phyloP scores from a whole-genome alignment of 2,888 invertebrate genomes.

The Poecilus cupreus region DNA sequence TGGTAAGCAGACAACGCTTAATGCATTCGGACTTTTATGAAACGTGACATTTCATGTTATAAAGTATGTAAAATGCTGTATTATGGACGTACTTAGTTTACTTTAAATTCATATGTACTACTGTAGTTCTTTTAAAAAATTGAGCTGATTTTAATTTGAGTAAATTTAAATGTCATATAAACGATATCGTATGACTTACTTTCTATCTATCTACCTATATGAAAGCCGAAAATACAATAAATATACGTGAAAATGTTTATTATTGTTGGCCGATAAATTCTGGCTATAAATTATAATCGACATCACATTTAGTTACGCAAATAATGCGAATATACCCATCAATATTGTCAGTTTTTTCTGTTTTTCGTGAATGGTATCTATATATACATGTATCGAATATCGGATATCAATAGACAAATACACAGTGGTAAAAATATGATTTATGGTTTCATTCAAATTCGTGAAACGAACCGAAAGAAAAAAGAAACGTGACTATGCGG shows the following conservation, averaged over 20 bases:
- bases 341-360: neutral
- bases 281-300: neutral
- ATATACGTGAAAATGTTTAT: neutral
- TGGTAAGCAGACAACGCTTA: too few species aligned
- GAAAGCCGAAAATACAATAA: neutral
- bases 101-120: too few species aligned
- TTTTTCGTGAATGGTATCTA: slow-evolving; percentile 5
- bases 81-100: too few species aligned
- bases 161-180: too few species aligned
- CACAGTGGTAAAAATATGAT: slow-evolving; percentile 9
- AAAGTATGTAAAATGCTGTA: too few species aligned
- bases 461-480: neutral
- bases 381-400: neutral
- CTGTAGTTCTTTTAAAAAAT: too few species aligned
- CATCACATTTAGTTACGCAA: slow-evolving; percentile 4
- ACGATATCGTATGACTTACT: too few species aligned
- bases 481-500: neutral
- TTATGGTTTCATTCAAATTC: slow-evolving; percentile 10
- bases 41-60: too few species aligned
- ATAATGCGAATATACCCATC: neutral
- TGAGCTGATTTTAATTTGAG: too few species aligned
- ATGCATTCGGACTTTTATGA: too few species aligned
- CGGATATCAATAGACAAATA: slow-evolving; percentile 1
- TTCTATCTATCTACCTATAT: too few species aligned
- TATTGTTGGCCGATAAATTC: neutral